Percentiles rank a stretch among this genome's conserved stretches.
Conservation (phyloP, 2,113 vertebrate species). For the Erinaceus europaeus region DNA sequence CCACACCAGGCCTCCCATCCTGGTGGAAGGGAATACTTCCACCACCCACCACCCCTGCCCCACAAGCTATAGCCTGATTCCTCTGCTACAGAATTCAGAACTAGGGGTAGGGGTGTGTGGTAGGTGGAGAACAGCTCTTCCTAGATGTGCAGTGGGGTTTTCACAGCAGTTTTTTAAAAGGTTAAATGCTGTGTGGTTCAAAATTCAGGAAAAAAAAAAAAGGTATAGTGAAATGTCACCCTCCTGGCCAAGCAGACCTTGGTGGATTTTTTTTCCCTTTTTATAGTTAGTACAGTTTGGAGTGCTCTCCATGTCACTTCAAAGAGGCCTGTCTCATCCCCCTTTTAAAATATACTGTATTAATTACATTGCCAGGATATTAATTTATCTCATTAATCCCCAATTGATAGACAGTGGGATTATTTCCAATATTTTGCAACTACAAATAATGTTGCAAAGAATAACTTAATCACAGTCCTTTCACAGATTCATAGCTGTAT, state of each 20-base stretch:
- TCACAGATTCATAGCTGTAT: neutral
- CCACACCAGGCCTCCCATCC: too few species aligned
- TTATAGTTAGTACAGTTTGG: neutral
- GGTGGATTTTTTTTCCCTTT: neutral
- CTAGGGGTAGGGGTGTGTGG: neutral
- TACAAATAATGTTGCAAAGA: slow-evolving; percentile 21
- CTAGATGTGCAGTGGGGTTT: neutral
- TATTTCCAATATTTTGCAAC: neutral
- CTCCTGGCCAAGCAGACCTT: neutral
- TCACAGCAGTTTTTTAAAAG: neutral
- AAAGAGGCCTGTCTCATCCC: neutral
- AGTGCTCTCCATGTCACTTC: neutral
- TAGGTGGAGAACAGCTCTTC: neutral
- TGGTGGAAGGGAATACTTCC: too few species aligned
- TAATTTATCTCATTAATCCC: neutral
- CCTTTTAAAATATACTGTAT: neutral
- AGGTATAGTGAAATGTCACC: neutral
- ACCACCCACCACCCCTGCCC: too few species aligned
- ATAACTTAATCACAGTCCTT: neutral
- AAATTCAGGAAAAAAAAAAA: neutral
- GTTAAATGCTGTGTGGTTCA: neutral
- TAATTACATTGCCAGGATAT: neutral
- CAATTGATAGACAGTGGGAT: neutral
- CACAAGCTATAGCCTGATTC: too few species aligned
- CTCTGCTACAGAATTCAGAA: neutral